Conservation (phyloP, 2,113 vertebrate species). For the Paraplagusia blochii region DNA sequence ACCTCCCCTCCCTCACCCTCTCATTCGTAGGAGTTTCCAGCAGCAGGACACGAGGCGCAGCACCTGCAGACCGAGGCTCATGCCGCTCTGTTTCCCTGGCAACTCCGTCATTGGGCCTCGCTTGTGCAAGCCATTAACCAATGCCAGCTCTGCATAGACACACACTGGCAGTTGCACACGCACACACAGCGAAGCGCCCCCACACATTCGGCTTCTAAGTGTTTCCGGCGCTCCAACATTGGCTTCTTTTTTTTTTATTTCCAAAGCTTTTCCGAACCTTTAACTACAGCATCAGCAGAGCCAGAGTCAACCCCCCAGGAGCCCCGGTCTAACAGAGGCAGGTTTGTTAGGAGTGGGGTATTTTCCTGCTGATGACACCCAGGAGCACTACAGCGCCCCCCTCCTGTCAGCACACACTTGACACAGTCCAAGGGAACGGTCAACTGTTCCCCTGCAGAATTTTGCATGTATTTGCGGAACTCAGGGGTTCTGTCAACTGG, state of each 20-base stretch:
- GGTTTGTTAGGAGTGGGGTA: conserved; percentile 39
- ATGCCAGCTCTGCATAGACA: conserved; percentile 55
- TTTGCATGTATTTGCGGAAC: conserved; percentile 38
- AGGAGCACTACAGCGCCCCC: conserved; percentile 37
- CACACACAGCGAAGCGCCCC: conserved; percentile 34
- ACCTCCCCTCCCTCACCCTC: not conserved
- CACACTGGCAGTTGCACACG: conserved; percentile 23
- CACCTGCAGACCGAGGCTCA: conserved; percentile 74
- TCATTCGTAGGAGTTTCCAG: conserved; percentile 61
- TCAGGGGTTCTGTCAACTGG: no score
- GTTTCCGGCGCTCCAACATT: conserved; percentile 39
- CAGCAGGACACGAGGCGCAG: conserved; percentile 66
- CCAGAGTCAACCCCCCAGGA: conserved; percentile 28
- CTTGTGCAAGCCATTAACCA: conserved; percentile 71
- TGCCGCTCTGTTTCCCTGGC: conserved; percentile 76
- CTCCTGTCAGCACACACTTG: conserved; percentile 38
- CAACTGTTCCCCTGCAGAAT: conserved; percentile 7
- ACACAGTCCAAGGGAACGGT: conserved; percentile 15
- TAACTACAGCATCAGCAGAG: conserved; percentile 24
- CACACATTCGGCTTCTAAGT: conserved; percentile 54
- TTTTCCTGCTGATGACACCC: conserved; percentile 36
- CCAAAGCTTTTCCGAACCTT: conserved; percentile 25
- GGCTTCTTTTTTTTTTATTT: conserved; percentile 38
- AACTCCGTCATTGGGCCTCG: conserved; percentile 68
- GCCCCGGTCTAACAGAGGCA: conserved; percentile 28